These are phyloP conservation scores for Agrenia bidenticulata DNA, from an alignment of 2,888 invertebrate species.

Conservation along the genomic window DNA sequence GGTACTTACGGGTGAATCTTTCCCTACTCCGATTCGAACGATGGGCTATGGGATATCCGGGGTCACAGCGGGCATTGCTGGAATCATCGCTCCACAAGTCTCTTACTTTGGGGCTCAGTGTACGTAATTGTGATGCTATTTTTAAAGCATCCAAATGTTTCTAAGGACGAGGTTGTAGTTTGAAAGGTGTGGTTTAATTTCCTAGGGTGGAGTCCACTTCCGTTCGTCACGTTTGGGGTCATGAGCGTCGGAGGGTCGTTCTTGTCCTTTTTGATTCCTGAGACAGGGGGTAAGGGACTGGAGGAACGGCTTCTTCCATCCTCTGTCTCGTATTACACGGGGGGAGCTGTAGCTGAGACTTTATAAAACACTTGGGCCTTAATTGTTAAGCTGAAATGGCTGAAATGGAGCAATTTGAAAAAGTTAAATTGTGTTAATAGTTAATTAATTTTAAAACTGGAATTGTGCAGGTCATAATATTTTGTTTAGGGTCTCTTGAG, in stretches of 20 bases:
- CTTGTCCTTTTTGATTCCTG: conserved; percentile 38
- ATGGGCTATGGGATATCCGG: conserved; percentile 45
- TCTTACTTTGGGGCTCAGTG: conserved; percentile 40
- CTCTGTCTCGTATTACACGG: too few species aligned
- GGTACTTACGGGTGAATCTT: conserved; percentile 40
- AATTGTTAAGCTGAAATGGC: too few species aligned
- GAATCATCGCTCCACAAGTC: conserved; percentile 46
- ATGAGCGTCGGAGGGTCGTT: conserved; percentile 39
- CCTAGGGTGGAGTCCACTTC: conserved; percentile 43
- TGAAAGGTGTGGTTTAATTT: background rate
- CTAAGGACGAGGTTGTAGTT: too few species aligned
- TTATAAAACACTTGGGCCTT: too few species aligned
- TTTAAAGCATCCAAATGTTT: too few species aligned
- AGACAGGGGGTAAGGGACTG: conserved; percentile 42
- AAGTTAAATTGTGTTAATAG: too few species aligned
- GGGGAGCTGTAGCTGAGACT: too few species aligned
- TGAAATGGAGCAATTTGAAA: too few species aligned
- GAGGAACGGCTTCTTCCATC: conserved; percentile 15
- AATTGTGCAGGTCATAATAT: too few species aligned
- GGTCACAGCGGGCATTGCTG: conserved; percentile 39
- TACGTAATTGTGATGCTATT: too few species aligned
- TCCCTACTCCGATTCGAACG: conserved; percentile 41
- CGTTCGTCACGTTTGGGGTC: conserved; percentile 45
- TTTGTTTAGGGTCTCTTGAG: too few species aligned
- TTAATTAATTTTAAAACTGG: too few species aligned